These are phyloP conservation scores for Ips nitidus DNA, from an alignment of 1,140 invertebrate species.

Conservation along the genomic window DNA sequence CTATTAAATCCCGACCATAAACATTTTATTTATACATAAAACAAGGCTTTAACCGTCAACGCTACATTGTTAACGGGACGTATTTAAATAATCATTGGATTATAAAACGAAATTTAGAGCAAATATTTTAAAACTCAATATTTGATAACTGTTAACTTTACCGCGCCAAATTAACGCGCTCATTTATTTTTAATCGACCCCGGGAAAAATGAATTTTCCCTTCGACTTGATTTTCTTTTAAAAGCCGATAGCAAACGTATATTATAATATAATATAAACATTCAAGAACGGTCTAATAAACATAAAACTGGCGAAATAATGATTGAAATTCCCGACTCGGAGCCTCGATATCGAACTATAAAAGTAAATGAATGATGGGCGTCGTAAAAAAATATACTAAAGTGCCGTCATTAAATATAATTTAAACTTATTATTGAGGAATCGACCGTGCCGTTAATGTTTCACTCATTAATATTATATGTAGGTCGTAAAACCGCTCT, in stretches of 20 bases:
- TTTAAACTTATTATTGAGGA: slow-evolving; percentile 23
- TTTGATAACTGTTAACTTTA: background rate
- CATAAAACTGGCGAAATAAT: slow-evolving; percentile 3
- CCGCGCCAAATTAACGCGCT: background rate
- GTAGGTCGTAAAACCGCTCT: slow-evolving; percentile 1
- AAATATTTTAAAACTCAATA: slow-evolving; percentile 18
- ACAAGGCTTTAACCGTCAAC: too few relatives aligned
- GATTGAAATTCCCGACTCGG: slow-evolving; percentile 1
- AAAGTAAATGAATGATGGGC: slow-evolving; percentile 11
- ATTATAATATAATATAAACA: background rate
- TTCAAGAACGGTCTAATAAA: background rate
- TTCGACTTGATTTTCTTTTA: background rate
- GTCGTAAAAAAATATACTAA: slow-evolving; percentile 18
- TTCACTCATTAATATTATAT: background rate
- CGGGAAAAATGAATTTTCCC: background rate
- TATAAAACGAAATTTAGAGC: slow-evolving; percentile 21
- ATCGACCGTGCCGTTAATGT: slow-evolving; percentile 15
- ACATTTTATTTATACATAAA: too few relatives aligned
- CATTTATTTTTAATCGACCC: slow-evolving; percentile 1
- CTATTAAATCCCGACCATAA: too few relatives aligned
- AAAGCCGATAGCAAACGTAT: too few relatives aligned
- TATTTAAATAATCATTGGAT: slow-evolving; percentile 15
- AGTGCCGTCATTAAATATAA: slow-evolving; percentile 17
- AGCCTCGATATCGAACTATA: slow-evolving; percentile 2
- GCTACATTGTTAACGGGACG: too few relatives aligned